These are phyloP conservation scores for Apamea crenata DNA, from an alignment of 2,888 invertebrate species.

Conservation along the genomic window DNA sequence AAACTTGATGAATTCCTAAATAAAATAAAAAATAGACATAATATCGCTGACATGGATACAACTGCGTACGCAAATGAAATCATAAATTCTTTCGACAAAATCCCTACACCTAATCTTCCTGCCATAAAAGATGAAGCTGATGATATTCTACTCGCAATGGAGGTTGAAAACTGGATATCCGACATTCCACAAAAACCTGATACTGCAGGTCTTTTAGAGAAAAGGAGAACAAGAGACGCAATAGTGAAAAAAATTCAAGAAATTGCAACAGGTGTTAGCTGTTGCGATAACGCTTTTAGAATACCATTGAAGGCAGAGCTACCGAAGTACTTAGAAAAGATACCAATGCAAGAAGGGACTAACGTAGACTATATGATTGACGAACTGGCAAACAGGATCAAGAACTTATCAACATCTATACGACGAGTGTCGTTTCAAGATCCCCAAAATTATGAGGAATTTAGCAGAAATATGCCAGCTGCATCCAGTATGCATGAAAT, in stretches of 20 bases:
- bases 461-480: constrained; percentile 67
- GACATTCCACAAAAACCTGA: constrained; percentile 75
- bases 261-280: constrained; percentile 66
- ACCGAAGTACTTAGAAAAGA: constrained; percentile 69
- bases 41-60: constrained; percentile 22
- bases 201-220: constrained; percentile 66
- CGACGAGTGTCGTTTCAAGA: constrained; percentile 67
- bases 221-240: constrained; percentile 71
- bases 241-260: constrained; percentile 77
- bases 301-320: constrained; percentile 71
- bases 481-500: constrained; percentile 67
- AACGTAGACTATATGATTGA: constrained; percentile 74
- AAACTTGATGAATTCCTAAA: constrained; percentile 72
- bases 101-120: constrained; percentile 77
- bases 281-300: constrained; percentile 61
- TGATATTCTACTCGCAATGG: constrained; percentile 76
- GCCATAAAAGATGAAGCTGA: constrained; percentile 77
- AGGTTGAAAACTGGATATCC: constrained; percentile 81
- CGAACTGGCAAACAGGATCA: constrained; percentile 76
- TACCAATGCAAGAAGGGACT: constrained; percentile 69
- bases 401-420: constrained; percentile 65
- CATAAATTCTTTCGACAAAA: constrained; percentile 74
- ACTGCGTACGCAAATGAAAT: constrained; percentile 70
- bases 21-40: constrained; percentile 71
- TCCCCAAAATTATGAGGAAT: constrained; percentile 68